Conservation (phyloP, 2,888 invertebrate genomes). For the Branchipolynoe longqiensis region DNA sequence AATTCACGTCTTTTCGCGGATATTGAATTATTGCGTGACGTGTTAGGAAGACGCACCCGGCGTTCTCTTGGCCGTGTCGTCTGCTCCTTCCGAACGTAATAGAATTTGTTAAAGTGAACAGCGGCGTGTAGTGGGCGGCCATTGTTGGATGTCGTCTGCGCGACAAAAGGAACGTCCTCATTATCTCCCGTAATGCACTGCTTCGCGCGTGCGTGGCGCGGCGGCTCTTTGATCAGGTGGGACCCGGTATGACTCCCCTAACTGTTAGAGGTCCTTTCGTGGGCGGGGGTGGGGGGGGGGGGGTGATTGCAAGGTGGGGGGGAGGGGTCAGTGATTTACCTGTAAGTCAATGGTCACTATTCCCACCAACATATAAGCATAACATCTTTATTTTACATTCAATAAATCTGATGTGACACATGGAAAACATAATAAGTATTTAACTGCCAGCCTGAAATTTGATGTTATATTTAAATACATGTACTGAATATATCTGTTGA, state of each 20-base stretch:
- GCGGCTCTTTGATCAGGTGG: neutral
- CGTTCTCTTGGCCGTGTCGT: too few species aligned
- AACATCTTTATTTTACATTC: too few species aligned
- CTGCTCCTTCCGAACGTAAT: constrained; percentile 4
- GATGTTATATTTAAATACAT: too few species aligned
- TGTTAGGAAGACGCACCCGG: too few species aligned
- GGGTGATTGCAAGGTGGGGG: too few species aligned
- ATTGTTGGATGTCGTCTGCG: neutral
- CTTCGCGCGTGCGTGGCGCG: constrained; percentile 23
- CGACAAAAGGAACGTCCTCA: neutral
- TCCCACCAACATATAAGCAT: too few species aligned
- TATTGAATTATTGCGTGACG: too few species aligned
- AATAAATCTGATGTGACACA: too few species aligned
- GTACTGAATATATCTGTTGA: too few species aligned
- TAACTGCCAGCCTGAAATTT: too few species aligned
- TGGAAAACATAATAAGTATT: too few species aligned
- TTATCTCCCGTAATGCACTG: constrained; percentile 29
- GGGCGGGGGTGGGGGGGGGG: neutral
- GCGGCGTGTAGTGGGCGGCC: neutral
- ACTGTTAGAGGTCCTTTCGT: neutral
- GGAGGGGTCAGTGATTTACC: neutral
- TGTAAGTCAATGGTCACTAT: neutral
- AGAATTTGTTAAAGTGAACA: neutral
- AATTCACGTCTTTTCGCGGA: too few species aligned
- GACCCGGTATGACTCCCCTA: neutral